A percentile compares a stretch with the other conserved stretches of the same genome.
phyloP scores from a whole-genome alignment of 2,888 invertebrate species.

The Thymelicus sylvestris region DNA sequence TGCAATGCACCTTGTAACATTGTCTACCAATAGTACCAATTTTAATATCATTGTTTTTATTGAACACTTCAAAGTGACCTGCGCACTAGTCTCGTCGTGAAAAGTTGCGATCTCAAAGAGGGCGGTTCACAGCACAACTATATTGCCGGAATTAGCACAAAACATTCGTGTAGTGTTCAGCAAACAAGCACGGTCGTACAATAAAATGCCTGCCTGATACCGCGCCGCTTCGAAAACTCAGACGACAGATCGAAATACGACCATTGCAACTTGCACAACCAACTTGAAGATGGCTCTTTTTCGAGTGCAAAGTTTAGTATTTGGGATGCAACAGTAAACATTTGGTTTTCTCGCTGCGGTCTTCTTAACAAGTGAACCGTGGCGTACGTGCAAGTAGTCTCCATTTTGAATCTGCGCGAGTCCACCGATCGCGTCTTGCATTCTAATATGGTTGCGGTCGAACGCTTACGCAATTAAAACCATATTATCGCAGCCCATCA shows the following conservation, averaged over 20 bases:
- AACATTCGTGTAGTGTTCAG: slow-evolving; percentile 70
- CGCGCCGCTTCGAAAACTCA: slow-evolving; percentile 64
- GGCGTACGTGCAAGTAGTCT: slow-evolving; percentile 64
- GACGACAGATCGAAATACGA: slow-evolving; percentile 66
- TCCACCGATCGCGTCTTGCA: slow-evolving; percentile 57
- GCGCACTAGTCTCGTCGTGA: background rate
- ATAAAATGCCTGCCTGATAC: slow-evolving; percentile 58
- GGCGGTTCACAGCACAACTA: slow-evolving; percentile 46
- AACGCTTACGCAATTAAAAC: slow-evolving; percentile 72
- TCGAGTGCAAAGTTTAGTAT: slow-evolving; percentile 72
- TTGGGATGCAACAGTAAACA: slow-evolving; percentile 73
- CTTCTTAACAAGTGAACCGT: slow-evolving; percentile 72
- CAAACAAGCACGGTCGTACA: slow-evolving; percentile 71
- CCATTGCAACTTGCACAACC: slow-evolving; percentile 54
- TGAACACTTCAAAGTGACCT: background rate
- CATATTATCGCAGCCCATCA: slow-evolving; percentile 71
- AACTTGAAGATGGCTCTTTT: slow-evolving; percentile 72
- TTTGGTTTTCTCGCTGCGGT: slow-evolving; percentile 72
- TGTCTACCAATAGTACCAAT: no score
- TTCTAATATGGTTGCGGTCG: slow-evolving; percentile 58
- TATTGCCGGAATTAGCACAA: slow-evolving; percentile 70
- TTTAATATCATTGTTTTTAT: background rate
- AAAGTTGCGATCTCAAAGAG: background rate
- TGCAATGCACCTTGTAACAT: no score
- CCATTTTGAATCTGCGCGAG: slow-evolving; percentile 63